Evolutionary conservation across 2,888 invertebrate genomes (phyloP), one percentile per base, ranked within the genome.

Genomic region (Drosophila neotestacea): DNA sequence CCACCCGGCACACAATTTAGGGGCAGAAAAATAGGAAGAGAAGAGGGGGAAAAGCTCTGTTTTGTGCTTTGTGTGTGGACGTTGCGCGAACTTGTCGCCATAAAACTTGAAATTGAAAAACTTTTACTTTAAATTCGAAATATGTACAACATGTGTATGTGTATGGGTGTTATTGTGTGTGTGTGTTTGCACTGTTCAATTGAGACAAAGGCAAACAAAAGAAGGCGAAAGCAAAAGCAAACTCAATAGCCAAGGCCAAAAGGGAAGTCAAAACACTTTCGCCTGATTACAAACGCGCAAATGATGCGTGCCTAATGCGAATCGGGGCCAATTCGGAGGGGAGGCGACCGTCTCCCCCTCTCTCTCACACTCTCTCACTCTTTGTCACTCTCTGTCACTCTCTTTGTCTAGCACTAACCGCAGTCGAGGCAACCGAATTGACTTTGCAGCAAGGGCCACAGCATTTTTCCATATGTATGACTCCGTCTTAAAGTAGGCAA

Each of bases 281-380:
- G 88, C 84, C 71, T 89, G 89, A 89, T 88, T 88, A 89, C 86
- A 86, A 89, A 82, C 82, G 83, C 87, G 78, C 82, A 88, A 88
- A 88, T 88, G 88, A 88, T 85, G 88, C 88, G 89, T 89, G 85
- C 71, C 88, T 88, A 89, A 88, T 88, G 86, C 84, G 79, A 73
- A 72, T 59, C 61, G 69, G 69, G 78, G 77, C 81, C 78, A 80
- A 79, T 78, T 70, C 66, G 59, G 67, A 70, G 65, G 63, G 50
- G 48, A 48, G 36, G 6, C 36, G 9, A 6, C 41, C n/a, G n/a
- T 22, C 6, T 2, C 4, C 4, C n/a, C 16, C 3, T 16, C 9
- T 4, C 32, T 3, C 22, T 11, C 11, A 6, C 54, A 6, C 27
- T 38, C 22, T 2, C 47, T 32, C 44, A 27, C 2, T n/a, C 46